Conservation (phyloP, 2,113 vertebrate genomes). For the Anser cygnoides region DNA sequence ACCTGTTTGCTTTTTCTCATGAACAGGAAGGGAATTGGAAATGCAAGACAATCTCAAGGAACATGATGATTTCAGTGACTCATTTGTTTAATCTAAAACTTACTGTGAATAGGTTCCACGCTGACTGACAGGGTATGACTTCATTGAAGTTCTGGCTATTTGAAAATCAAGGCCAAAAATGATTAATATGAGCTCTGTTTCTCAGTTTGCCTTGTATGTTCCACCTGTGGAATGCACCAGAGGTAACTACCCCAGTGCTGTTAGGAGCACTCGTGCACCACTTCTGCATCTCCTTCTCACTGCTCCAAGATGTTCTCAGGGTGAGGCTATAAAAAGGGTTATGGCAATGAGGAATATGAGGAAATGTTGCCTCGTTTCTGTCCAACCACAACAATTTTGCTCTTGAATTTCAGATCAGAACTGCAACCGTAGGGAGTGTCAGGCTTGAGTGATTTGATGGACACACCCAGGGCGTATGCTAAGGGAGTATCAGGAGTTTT, state of each 20-base stretch:
- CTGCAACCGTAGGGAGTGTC: background rate
- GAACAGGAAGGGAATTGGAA: slow-evolving; percentile 15
- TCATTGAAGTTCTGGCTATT: background rate
- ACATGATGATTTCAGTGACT: slow-evolving; percentile 1
- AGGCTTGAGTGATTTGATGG: background rate
- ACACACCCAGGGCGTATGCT: slow-evolving; percentile 41
- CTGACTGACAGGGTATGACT: background rate
- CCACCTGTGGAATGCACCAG: background rate
- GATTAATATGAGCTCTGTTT: background rate
- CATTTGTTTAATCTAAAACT: background rate
- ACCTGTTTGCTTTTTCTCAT: background rate
- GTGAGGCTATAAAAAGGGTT: background rate
- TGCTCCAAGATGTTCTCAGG: background rate
- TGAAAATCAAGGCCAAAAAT: background rate
- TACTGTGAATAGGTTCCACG: background rate
- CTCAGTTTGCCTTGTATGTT: background rate
- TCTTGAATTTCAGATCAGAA: background rate
- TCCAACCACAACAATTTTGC: background rate
- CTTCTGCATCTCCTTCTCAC: background rate
- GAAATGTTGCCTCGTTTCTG: background rate
- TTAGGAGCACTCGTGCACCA: fast-evolving
- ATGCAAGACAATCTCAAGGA: background rate
- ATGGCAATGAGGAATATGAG: background rate
- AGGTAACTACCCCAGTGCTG: fast-evolving
- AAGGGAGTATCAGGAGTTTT: background rate